These are phyloP conservation scores for Schizotus pectinicornis DNA, from an alignment of 2,888 invertebrate genomes.

Conservation along the genomic window DNA sequence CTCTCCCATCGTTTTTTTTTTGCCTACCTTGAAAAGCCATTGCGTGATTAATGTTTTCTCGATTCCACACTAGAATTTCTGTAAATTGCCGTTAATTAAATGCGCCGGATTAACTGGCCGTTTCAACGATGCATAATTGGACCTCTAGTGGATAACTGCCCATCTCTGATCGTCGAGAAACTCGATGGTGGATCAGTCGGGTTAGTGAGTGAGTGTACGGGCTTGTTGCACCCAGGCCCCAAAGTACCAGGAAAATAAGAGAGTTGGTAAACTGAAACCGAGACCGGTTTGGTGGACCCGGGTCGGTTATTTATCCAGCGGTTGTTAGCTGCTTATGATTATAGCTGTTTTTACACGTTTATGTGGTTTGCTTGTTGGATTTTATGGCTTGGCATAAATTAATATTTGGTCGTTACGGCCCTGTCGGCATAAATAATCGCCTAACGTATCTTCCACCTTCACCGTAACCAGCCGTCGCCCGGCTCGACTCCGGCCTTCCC, in stretches of 20 bases:
- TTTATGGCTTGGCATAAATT: conserved; percentile 56
- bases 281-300: conserved; percentile 53
- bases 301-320: conserved; percentile 57
- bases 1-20: conserved; percentile 6
- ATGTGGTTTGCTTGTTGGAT: conserved; percentile 57
- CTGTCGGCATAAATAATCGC: conserved; percentile 32
- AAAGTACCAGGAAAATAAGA: conserved; percentile 18
- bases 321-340: conserved; percentile 59
- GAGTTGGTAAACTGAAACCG: conserved; percentile 23
- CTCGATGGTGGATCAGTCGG: neutral
- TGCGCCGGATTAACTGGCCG: conserved; percentile 2
- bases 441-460: conserved; percentile 26
- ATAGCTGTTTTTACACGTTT: conserved; percentile 60
- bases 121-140: no score
- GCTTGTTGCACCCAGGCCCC: conserved; percentile 6
- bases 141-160: no score
- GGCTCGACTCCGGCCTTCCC: conserved; percentile 14
- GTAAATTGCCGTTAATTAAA: no score
- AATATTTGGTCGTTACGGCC: conserved; percentile 50
- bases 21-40: conserved; percentile 20
- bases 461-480: conserved; percentile 18
- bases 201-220: conserved; percentile 7
- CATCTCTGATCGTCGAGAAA: no score
- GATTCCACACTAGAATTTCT: conserved; percentile 40
- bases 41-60: conserved; percentile 24